phyloP scores from a whole-genome alignment of 2,888 invertebrate species.

The Cantharis lateralis region DNA sequence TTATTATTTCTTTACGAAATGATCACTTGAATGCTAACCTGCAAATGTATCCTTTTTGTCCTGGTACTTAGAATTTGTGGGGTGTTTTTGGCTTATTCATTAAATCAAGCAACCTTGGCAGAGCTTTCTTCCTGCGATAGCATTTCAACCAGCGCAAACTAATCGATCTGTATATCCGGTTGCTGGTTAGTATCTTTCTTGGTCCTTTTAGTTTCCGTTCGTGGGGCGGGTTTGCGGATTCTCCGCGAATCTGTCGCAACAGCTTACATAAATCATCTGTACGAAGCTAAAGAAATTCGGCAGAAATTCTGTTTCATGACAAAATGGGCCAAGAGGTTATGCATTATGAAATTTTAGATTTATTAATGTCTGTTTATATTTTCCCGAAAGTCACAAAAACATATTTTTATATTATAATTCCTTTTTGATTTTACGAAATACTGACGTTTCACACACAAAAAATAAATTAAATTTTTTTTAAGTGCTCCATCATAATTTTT shows the following conservation, averaged over 20 bases:
- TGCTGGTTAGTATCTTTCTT: slow-evolving; percentile 35
- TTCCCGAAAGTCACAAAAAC: slow-evolving; percentile 23
- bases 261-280: slow-evolving; percentile 44
- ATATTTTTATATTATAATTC: slow-evolving; percentile 12
- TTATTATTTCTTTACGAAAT: background rate
- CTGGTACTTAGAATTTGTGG: background rate
- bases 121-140: slow-evolving; percentile 16
- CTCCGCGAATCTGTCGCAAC: slow-evolving; percentile 39
- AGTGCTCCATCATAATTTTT: background rate
- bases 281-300: slow-evolving; percentile 37
- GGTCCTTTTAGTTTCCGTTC: slow-evolving; percentile 41
- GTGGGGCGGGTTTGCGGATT: slow-evolving; percentile 41
- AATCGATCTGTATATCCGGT: slow-evolving; percentile 39
- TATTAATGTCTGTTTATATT: slow-evolving; percentile 41
- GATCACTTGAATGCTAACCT: background rate
- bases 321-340: slow-evolving; percentile 37
- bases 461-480: background rate
- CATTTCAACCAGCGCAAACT: slow-evolving; percentile 33
- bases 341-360: slow-evolving; percentile 44
- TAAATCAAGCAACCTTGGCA: slow-evolving; percentile 25
- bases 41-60: background rate
- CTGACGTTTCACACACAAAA: background rate
- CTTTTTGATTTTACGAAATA: background rate
- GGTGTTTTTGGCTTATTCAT: slow-evolving; percentile 21
- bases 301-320: slow-evolving; percentile 39